A percentile compares a stretch with the other conserved stretches of the same genome.
phyloP scores from a whole-genome alignment of 2,888 invertebrate species.

The Cinara cedri region DNA sequence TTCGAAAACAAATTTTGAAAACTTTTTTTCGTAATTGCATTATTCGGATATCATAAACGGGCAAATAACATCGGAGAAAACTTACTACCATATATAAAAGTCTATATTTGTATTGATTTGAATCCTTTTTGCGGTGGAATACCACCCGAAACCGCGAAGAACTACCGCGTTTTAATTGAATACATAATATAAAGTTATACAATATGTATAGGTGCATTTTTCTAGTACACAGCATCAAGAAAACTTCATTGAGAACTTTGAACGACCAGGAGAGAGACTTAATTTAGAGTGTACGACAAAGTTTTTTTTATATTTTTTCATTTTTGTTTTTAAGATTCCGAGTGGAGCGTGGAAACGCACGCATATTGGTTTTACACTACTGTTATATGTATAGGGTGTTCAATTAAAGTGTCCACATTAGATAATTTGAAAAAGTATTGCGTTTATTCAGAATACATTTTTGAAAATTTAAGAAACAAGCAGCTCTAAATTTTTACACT shows the following conservation, averaged over 20 bases:
- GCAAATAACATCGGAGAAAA: background rate
- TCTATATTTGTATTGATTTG: background rate
- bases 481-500: too few species aligned
- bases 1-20: background rate
- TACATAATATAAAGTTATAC: too few species aligned
- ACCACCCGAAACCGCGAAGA: too few species aligned
- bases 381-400: too few species aligned
- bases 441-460: too few species aligned
- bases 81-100: too few species aligned
- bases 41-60: background rate
- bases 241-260: background rate
- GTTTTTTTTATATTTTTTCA: constrained; percentile 21
- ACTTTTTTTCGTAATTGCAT: background rate
- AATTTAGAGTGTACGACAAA: background rate
- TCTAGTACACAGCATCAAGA: background rate
- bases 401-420: too few species aligned
- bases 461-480: too few species aligned
- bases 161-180: background rate
- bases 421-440: too few species aligned
- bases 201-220: background rate
- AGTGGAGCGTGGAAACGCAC: too few species aligned
- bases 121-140: background rate
- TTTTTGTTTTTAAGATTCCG: too few species aligned
- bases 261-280: constrained; percentile 2
- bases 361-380: too few species aligned